Evolutionary conservation across 2,888 invertebrate genomes (phyloP), one percentile per base, ranked within the genome.

Genomic region (Archips xylosteana): DNA sequence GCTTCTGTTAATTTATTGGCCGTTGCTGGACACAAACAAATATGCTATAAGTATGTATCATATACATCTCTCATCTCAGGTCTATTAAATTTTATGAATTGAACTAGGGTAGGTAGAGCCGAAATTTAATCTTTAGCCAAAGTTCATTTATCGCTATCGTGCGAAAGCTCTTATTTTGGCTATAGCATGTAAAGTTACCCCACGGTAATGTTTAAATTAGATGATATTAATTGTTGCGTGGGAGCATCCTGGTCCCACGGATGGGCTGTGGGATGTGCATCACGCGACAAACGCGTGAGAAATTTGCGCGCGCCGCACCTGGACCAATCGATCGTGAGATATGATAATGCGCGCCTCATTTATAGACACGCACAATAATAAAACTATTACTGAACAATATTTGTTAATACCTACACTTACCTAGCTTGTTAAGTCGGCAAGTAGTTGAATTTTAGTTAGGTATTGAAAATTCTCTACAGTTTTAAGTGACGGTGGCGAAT

Each of bases 271-370:
- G 57, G 32, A 32, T 57, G 51, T 13, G 65, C 81, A 78, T 84
- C 88, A 87, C 87, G 85, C 88, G 82, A 87, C 80, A 81, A 47
- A 57, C 49, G 70, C 64, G 90, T 91, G 91, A 86, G 91, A 91
- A 90, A 75, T n/a, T 71, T 71, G 74, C 57, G 69, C 65, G 71
- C 75, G 73, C 71, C 70, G 75, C 88, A 87, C 88, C 89, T 89
- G 89, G 87, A 85, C 84, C 82, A 78, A 68, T 76, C 60, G 66
- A 74, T 74, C 51, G 61, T 60, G 45, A 62, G 42, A 74, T 69
- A 69, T 39, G 59, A 70, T 74, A 74, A 61, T 65, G 60, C 60
- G 59, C 64, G 59, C 69, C 39, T 64, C 13, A 64, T 49, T 15
- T 34, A 15, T 9, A 9, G 57, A 57, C 57, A 57, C 57, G 57